Base-by-base conservation (phyloP, 2,888 invertebrate species). In the Eupithecia insigniata region DNA sequence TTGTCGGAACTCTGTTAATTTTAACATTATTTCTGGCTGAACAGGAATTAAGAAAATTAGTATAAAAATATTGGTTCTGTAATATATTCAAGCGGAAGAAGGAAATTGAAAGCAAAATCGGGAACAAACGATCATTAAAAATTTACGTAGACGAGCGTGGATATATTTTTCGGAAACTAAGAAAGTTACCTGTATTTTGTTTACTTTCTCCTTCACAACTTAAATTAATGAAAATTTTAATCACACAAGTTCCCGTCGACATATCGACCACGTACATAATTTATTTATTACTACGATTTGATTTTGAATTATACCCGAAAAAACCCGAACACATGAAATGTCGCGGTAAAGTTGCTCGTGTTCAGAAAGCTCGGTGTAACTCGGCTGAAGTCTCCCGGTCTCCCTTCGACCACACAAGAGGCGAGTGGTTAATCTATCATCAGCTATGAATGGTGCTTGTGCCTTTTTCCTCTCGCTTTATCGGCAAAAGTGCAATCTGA, bases 371-470 rank as follows among this genome's bases (percentile, higher is more conserved):
- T 55, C 26, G 12, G 55, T 55, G 26, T 55, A 55, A 55, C 26
- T 26, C 14, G 14, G 4, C 55, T 26, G 51, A 55, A 55, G 55
- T 22, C 12, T 55, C 55, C 46, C 62, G 10, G 55, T 55, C 12
- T 55, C 55, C 55, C 66, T 55, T 43, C 64, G 78, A 74, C 78
- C 77, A 75, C 78, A 78, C 78, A 76, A 67, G 76, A 69, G 71
- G 70, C 69, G 73, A 72, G 58, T 72, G 76, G 76, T 51, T 77
- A 77, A 78, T 78, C 78, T 78, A 64, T 51, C 76, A 78, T 78
- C 78, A 67, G 70, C 66, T 73, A 67, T 75, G 74, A 66, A 62
- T 64, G 66, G 67, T 46, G 69, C 69, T 64, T 74, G 73, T 72
- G 74, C 62, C 69, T 69, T 73, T 76, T 78, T 73, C 73, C 73